Evolutionary conservation across 2,113 vertebrate species (phyloP).

Genomic region (Puffinus mauretanicus): DNA sequence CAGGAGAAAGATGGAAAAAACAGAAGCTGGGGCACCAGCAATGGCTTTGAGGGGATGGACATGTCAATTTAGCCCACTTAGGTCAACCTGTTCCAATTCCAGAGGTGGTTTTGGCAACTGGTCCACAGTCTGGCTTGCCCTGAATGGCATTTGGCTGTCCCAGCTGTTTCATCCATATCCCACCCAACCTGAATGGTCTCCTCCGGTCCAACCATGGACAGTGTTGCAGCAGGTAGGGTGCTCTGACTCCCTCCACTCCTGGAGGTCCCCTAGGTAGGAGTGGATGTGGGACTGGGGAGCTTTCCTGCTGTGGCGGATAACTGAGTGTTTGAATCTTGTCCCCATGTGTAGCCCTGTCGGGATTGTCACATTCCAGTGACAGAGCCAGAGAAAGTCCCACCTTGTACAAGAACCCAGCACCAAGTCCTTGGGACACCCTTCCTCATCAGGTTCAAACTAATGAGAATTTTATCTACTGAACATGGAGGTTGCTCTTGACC

Average conservation of each 20-base stretch:
- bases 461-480: not conserved
- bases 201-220: not conserved
- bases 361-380: not conserved
- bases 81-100: not conserved
- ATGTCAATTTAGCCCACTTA: not conserved
- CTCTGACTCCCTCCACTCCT: not conserved
- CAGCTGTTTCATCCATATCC: not conserved
- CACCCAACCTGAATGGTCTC: not conserved
- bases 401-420: not conserved
- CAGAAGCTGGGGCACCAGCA: not conserved
- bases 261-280: not conserved
- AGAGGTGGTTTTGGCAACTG: not conserved
- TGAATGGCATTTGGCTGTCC: not conserved
- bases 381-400: not conserved
- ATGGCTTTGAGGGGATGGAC: not conserved
- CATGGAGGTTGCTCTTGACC: not conserved
- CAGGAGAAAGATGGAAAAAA: not conserved
- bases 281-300: not conserved
- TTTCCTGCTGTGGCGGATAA: not conserved
- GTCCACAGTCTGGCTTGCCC: not conserved
- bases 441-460: not conserved
- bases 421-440: not conserved
- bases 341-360: not conserved
- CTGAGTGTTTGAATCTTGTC: not conserved
- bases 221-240: not conserved